Conservation (phyloP, 1,140 invertebrate species). For the Trachymyrmex septentrionalis region DNA sequence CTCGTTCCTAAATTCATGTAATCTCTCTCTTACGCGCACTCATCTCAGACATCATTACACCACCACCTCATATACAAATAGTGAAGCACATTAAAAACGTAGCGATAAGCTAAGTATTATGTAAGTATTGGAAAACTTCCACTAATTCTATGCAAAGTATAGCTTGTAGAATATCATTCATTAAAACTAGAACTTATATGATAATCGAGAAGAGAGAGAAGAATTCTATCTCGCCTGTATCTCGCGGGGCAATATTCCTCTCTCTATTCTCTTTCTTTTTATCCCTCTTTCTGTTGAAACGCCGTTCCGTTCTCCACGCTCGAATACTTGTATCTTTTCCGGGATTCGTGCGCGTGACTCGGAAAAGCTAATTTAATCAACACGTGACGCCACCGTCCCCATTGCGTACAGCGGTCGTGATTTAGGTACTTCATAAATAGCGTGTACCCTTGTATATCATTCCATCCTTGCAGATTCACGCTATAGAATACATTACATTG, state of each 20-base stretch:
- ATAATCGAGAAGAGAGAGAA: constrained; percentile 28
- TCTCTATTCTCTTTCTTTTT: neutral
- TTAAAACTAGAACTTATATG: constrained; percentile 70
- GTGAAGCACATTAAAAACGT: constrained; percentile 80
- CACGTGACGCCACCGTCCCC: constrained; percentile 45
- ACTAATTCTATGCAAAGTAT: constrained; percentile 97
- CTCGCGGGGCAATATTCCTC: neutral
- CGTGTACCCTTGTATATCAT: neutral
- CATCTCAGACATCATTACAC: constrained; percentile 64
- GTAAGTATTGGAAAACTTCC: constrained; percentile 90
- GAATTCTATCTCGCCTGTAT: neutral
- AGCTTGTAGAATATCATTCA: constrained; percentile 89
- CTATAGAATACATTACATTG: constrained; percentile 61
- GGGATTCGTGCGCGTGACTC: neutral
- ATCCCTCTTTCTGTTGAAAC: constrained; percentile 3
- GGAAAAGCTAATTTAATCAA: constrained; percentile 49
- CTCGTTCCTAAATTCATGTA: neutral
- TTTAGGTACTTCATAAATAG: constrained; percentile 69
- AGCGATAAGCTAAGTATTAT: constrained; percentile 80
- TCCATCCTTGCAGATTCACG: neutral
- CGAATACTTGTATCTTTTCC: neutral
- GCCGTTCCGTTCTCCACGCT: neutral
- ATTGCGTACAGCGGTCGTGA: constrained; percentile 54
- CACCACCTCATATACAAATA: constrained; percentile 68
- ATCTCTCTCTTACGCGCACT: constrained; percentile 30